These are phyloP conservation scores for Epinephelus fuscoguttatus DNA, from an alignment of 2,113 vertebrate genomes.

Conservation along the genomic window DNA sequence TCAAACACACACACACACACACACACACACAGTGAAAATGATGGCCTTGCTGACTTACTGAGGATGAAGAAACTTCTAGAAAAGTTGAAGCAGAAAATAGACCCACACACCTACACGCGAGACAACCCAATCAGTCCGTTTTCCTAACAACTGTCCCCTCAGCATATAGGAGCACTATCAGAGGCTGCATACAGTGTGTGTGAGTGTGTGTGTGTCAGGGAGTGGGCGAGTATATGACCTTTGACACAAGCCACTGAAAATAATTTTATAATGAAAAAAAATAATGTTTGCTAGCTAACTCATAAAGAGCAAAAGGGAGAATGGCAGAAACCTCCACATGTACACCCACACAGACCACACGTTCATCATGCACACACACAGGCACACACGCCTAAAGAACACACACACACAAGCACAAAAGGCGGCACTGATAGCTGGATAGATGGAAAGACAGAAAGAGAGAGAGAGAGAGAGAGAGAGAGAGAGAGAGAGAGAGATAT, in stretches of 20 bases:
- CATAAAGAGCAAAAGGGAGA: conserved; percentile 44
- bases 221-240: conserved; percentile 46
- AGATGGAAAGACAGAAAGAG: conserved; percentile 8
- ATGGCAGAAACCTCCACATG: conserved; percentile 32
- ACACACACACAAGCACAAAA: conserved; percentile 6
- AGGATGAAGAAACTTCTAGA: conserved; percentile 25
- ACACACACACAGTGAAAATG: background rate
- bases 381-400: background rate
- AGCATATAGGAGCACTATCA: conserved; percentile 29
- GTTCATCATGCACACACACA: background rate
- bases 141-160: conserved; percentile 24
- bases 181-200: conserved; percentile 1
- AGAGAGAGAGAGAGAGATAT: background rate
- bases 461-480: background rate
- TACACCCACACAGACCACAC: background rate
- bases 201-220: background rate
- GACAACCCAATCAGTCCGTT: conserved; percentile 33
- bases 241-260: conserved; percentile 56
- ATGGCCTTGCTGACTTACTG: background rate
- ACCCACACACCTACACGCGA: conserved; percentile 50
- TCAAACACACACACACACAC: conserved; percentile 8
- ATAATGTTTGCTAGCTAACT: conserved; percentile 29
- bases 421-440: conserved; percentile 10
- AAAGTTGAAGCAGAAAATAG: conserved; percentile 45
- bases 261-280: conserved; percentile 61